Base-by-base conservation (phyloP, 1,140 invertebrate species). In the Calephelis nemesis region DNA sequence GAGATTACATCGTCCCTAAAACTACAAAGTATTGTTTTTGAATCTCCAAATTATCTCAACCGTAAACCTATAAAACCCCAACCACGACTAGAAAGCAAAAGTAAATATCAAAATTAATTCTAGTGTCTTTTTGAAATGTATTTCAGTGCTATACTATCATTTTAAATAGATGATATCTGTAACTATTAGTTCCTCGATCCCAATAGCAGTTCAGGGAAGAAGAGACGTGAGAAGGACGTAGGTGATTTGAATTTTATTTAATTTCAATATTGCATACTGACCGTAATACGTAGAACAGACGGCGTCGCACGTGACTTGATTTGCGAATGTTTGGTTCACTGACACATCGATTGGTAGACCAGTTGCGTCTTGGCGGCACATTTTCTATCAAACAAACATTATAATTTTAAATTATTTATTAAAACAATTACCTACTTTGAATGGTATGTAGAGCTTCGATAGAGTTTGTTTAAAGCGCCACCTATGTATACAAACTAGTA, bases 211-310 rank as follows among this genome's bases (percentile, higher is more conserved):
- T 60, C 58, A 60, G 10, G 10, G 58, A 60, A 60, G 58, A 40
- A 60, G 11, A 40, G 30, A 60, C 58, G 58, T 60, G 58, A 60
- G 58, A 60, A 60, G 58, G 58, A 39, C 58, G 58, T 60, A 60
- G 58, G 58, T 60, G 58, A 60, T 60, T 60, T 60, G 58, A 60
- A 60, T 60, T 60, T 60, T 60, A 40, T 60, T 60, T 60, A 1
- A 60, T 60, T 60, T 60, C 58, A 60, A 81, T 82, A 85, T 82
- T 81, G 77, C 74, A 83, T 85, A 89, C 86, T 90, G 78, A 88
- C 86, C 86, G 82, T 78, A 78, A 86, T 87, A 90, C 84, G 83
- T 77, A 78, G 84, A 88, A 84, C 81, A 76, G 76, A 82, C 76
- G 65, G 79, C 65, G 7, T 77, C 63, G 49, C 67, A 75, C 81